Base-by-base conservation (phyloP, 2,888 invertebrate genomes). In the Archips xylosteana region DNA sequence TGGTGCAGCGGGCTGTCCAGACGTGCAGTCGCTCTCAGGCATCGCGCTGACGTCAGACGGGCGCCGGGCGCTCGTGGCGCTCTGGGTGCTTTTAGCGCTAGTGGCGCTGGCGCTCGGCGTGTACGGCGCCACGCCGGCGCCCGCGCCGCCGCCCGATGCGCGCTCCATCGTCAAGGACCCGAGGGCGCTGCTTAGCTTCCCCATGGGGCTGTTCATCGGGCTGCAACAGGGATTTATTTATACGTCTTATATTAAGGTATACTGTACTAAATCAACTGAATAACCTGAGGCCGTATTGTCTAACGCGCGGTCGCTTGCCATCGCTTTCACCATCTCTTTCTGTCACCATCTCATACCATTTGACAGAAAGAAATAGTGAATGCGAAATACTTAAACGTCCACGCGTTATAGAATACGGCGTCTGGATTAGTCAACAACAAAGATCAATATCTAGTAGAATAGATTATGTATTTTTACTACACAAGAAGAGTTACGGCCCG, bases 151-250 rank as follows among this genome's bases (percentile, higher is more conserved):
- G 36, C 92, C 87, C 1, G 90, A 85, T 78, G 85, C 87, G 1
- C 85, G 88, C 64, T 89, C 92, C 3, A 80, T 91, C 1, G 75
- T 96, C 78, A 94, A 94, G 75, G 96, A 97, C 84, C 95, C 95
- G 0, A 94, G 96, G 68, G 89, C 97, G 51, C 95, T 96, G 79
- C 95, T 97, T 51, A 96, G 96, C 2, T 96, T 96, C 0, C 97
- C 97, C 0, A 95, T 97, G 89, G 97, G 97, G 3, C 94, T 97
- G 59, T 98, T 97, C 83, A 97, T 97, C 77, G 97, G 97, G 75
- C 95, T 97, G 74, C 97, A 97, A 87, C 97, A 97, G 91, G 97
- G 97, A 78, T 97, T 97, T 87, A 97, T 98, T 93, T 96, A 97
- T 85, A 96, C 97, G 9, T 97, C 97, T 83, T 97, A 97, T 88